phyloP scores from a whole-genome alignment of 2,113 vertebrate species.

The Phyllopteryx taeniolatus region DNA sequence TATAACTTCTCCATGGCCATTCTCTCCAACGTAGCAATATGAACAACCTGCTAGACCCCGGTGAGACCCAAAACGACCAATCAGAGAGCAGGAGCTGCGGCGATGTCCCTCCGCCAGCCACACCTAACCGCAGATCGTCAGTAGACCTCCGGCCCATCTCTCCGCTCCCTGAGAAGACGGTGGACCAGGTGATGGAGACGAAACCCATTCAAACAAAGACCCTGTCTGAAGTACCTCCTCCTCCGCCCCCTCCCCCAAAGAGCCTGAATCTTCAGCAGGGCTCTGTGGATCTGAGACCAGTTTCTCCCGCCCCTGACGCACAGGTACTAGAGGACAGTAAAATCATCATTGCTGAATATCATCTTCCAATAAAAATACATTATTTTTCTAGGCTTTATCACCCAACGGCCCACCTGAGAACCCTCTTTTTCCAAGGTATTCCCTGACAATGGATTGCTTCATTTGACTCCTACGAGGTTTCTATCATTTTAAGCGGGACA shows the following conservation, averaged over 20 bases:
- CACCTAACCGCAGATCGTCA: constrained; percentile 55
- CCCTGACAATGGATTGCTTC: background rate
- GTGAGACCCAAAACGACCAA: constrained; percentile 48
- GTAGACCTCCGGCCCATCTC: constrained; percentile 59
- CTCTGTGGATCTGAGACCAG: constrained; percentile 49
- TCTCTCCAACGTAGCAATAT: constrained; percentile 81
- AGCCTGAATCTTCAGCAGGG: constrained; percentile 40
- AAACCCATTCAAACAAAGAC: constrained; percentile 47
- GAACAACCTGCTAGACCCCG: constrained; percentile 80
- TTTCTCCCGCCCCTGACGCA: constrained; percentile 56
- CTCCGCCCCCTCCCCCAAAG: constrained; percentile 22
- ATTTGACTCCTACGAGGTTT: background rate
- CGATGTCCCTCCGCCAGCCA: constrained; percentile 59
- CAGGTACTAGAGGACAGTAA: constrained; percentile 38
- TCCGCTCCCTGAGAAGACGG: constrained; percentile 60
- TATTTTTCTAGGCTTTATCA: constrained; percentile 42
- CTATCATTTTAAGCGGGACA: too few relatives aligned
- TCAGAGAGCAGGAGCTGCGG: constrained; percentile 56
- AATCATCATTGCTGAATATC: background rate
- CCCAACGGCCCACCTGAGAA: constrained; percentile 61
- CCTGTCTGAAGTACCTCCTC: constrained; percentile 59
- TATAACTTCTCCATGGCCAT: constrained; percentile 63
- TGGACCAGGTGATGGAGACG: constrained; percentile 28
- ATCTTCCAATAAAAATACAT: background rate
- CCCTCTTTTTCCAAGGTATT: constrained; percentile 75